Percentiles rank a stretch among this genome's conserved stretches.
phyloP scores from a whole-genome alignment of 2,888 invertebrate species.

The Lordiphosa fenestrarum region DNA sequence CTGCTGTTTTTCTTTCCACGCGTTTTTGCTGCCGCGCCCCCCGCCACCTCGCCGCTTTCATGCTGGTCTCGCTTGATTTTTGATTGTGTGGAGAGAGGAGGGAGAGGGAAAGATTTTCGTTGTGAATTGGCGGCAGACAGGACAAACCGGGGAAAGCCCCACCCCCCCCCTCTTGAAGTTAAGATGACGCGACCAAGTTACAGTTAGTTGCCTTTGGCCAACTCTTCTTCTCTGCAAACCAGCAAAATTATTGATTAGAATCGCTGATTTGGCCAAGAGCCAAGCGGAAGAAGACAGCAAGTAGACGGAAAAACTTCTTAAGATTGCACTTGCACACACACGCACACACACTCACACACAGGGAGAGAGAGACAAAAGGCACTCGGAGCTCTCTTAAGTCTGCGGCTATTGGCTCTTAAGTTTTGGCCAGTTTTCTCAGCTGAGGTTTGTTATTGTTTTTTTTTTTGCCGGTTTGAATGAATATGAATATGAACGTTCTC shows the following conservation, averaged over 20 bases:
- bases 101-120: background rate
- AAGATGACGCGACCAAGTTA: too few relatives aligned
- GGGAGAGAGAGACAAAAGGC: background rate
- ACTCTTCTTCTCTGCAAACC: background rate
- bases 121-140: too few relatives aligned
- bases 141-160: too few relatives aligned
- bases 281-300: slow-evolving; percentile 42
- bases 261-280: slow-evolving; percentile 56
- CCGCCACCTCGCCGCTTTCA: slow-evolving; percentile 48
- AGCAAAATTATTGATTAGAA: slow-evolving; percentile 60
- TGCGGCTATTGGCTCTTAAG: slow-evolving; percentile 20
- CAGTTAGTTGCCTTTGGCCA: too few relatives aligned
- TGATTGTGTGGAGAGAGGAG: slow-evolving; percentile 39
- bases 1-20: slow-evolving; percentile 46
- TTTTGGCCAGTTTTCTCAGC: slow-evolving; percentile 58
- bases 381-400: slow-evolving; percentile 34
- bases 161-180: too few relatives aligned
- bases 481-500: slow-evolving; percentile 41
- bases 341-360: slow-evolving; percentile 5
- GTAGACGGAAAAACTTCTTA: slow-evolving; percentile 47
- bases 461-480: slow-evolving; percentile 68
- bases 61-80: slow-evolving; percentile 54
- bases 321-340: slow-evolving; percentile 33
- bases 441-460: slow-evolving; percentile 73
- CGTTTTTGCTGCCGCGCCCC: slow-evolving; percentile 5